These are phyloP conservation scores for Myxocyprinus asiaticus DNA, from an alignment of 2,113 vertebrate species.

Conservation along the genomic window DNA sequence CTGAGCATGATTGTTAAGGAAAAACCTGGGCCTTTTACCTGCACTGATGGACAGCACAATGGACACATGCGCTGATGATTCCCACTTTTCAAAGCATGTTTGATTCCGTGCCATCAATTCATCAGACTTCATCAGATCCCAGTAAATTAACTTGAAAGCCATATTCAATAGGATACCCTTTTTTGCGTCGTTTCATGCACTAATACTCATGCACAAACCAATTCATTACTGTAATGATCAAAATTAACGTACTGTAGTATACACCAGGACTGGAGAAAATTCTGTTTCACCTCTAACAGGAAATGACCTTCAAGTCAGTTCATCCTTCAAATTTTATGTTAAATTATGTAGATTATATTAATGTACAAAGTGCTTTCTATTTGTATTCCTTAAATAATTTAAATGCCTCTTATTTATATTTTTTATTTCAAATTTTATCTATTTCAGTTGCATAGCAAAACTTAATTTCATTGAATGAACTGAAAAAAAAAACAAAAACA, in stretches of 20 bases:
- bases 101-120: neutral
- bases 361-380: constrained; percentile 2
- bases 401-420: neutral
- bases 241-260: neutral
- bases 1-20: constrained; percentile 68
- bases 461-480: constrained; percentile 2
- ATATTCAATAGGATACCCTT: neutral
- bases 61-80: neutral
- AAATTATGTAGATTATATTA: neutral
- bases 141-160: neutral
- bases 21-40: neutral
- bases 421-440: neutral
- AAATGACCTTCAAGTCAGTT: neutral
- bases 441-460: neutral
- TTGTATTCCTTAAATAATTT: neutral
- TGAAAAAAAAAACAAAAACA: neutral
- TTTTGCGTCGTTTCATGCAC: neutral
- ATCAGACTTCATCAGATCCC: neutral
- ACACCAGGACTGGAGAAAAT: neutral
- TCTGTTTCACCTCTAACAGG: neutral
- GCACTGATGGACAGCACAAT: constrained; percentile 28
- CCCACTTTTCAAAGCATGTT: constrained; percentile 3
- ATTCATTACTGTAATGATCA: neutral
- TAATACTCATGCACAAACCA: neutral
- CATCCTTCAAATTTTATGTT: neutral